A percentile compares a stretch with the other conserved stretches of the same genome.
phyloP scores from a whole-genome alignment of 2,797 vertebrate species.

The Balearica regulorum region DNA sequence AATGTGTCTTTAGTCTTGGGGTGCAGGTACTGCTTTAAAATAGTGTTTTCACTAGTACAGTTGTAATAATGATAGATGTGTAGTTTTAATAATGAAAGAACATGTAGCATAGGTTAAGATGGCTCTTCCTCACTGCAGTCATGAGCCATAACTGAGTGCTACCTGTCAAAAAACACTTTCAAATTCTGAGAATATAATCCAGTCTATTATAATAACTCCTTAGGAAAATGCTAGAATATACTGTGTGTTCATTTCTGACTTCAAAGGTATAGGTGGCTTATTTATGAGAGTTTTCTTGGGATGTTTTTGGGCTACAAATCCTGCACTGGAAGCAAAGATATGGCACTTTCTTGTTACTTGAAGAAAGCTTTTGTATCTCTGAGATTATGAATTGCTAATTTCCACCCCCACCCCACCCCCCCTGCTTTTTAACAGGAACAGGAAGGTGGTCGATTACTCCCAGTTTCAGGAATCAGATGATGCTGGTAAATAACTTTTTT shows the following conservation, averaged over 20 bases:
- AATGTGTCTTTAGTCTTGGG: not conserved
- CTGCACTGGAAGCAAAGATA: not conserved
- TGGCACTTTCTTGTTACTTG: not conserved
- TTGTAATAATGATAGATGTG: not conserved
- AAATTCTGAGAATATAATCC: not conserved
- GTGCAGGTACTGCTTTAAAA: not conserved
- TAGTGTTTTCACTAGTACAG: not conserved
- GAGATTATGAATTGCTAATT: not conserved
- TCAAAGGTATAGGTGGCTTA: not conserved
- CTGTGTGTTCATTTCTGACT: not conserved
- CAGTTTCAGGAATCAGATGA: constrained; percentile 99
- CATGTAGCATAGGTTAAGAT: too few relatives aligned
- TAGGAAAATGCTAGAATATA: not conserved
- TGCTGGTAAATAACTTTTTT: constrained; percentile 81
- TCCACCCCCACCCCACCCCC: too few relatives aligned
- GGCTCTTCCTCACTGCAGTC: not conserved
- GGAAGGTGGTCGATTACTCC: constrained; percentile 99
- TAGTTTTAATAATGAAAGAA: not conserved
- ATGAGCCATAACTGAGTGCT: not conserved
- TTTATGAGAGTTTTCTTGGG: not conserved
- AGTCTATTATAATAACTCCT: not conserved
- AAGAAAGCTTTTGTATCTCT: not conserved
- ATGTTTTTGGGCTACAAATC: not conserved
- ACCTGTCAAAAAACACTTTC: not conserved
- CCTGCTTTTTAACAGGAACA: constrained; percentile 83